Evolutionary conservation across 2,113 vertebrate genomes (phyloP).

Genomic region (Microcebus tavaratra): DNA sequence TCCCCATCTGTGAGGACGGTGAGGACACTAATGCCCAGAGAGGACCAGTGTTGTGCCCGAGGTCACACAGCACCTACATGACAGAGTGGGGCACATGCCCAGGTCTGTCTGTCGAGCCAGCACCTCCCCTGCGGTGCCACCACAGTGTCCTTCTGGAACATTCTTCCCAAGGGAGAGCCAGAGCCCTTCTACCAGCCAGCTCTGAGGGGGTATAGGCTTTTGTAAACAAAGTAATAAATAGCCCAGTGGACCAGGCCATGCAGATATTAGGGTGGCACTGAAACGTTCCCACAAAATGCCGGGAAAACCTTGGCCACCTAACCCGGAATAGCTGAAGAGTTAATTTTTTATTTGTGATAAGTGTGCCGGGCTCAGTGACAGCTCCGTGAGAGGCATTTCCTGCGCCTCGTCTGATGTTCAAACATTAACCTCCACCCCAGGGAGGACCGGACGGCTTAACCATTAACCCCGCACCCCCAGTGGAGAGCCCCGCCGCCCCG

Average conservation of each 20-base stretch:
- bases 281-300: conserved; percentile 33
- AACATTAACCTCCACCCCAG: conserved; percentile 61
- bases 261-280: conserved; percentile 51
- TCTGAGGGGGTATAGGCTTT: background rate
- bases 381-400: conserved; percentile 48
- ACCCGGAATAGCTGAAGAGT: conserved; percentile 48
- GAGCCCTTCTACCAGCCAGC: background rate
- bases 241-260: background rate
- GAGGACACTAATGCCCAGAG: background rate
- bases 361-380: conserved; percentile 8
- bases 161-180: conserved; percentile 26
- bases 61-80: background rate
- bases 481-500: background rate
- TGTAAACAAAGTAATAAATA: conserved; percentile 62
- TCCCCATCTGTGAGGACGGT: background rate
- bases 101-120: background rate
- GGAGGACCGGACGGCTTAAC: conserved; percentile 23
- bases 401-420: conserved; percentile 35
- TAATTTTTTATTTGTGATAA: conserved; percentile 70
- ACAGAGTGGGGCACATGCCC: background rate
- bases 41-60: background rate
- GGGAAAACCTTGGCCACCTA: conserved; percentile 18
- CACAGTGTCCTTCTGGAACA: conserved; percentile 34
- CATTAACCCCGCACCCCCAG: conserved; percentile 34
- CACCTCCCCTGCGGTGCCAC: background rate